These are phyloP conservation scores for Globodera rostochiensis DNA, from an alignment of 1,140 invertebrate species.

Conservation along the genomic window DNA sequence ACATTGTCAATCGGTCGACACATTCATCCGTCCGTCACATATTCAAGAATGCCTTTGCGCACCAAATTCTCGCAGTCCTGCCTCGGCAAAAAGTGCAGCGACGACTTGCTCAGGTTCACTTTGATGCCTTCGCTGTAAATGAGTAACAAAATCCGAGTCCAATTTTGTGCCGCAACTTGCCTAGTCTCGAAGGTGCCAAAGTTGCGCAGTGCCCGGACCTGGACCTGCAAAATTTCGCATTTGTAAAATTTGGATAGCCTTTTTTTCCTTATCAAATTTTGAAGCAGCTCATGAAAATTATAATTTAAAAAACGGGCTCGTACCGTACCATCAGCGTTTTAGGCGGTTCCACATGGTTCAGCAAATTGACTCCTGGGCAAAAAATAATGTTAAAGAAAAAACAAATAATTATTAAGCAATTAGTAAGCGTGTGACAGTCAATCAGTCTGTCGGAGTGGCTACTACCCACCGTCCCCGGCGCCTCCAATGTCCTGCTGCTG, in stretches of 20 bases:
- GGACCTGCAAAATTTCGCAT: slow-evolving; percentile 14
- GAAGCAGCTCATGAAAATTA: no score
- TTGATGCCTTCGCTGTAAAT: slow-evolving; percentile 80
- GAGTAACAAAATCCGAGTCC: not conserved
- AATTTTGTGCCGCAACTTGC: not conserved
- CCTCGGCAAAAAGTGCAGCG: slow-evolving; percentile 67
- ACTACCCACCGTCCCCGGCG: not conserved
- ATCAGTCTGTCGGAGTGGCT: no score
- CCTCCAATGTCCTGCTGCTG: not conserved
- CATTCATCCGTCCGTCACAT: slow-evolving; percentile 4
- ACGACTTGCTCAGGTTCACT: slow-evolving; percentile 85
- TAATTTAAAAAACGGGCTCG: not conserved
- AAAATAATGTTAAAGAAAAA: not conserved
- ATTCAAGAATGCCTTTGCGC: slow-evolving; percentile 43
- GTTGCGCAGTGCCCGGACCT: slow-evolving; percentile 77
- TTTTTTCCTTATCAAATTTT: no score
- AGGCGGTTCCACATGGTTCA: slow-evolving; percentile 42
- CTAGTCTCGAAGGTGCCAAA: slow-evolving; percentile 86
- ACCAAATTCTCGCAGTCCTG: slow-evolving; percentile 50
- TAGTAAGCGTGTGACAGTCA: no score
- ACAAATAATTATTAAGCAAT: no score
- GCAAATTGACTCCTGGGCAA: slow-evolving; percentile 37
- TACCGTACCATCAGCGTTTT: slow-evolving; percentile 34
- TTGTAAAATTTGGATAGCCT: no score
- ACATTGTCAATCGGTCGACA: no score